phyloP scores from a whole-genome alignment of 2,113 vertebrate genomes.

The Daubentonia madagascariensis region DNA sequence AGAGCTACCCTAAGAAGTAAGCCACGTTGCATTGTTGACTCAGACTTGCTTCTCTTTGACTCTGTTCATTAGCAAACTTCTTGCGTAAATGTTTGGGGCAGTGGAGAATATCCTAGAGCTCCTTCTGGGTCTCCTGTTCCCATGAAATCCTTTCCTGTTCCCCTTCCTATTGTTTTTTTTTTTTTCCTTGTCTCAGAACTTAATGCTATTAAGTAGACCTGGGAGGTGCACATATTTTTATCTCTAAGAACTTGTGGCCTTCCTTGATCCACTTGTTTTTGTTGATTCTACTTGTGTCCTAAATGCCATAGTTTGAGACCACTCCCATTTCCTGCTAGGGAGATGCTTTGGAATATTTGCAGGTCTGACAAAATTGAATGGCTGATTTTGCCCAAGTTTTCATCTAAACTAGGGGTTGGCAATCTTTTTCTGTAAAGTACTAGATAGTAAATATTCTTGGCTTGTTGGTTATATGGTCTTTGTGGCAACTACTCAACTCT shows the following conservation, averaged over 20 bases:
- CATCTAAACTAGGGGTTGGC: background rate
- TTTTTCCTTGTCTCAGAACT: background rate
- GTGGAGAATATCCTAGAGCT: background rate
- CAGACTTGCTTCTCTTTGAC: background rate
- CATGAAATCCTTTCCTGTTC: no score
- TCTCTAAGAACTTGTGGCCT: background rate
- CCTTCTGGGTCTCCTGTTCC: background rate
- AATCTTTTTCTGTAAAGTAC: background rate
- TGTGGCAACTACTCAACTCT: background rate
- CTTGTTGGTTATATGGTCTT: background rate
- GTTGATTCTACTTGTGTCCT: background rate
- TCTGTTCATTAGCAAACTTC: background rate
- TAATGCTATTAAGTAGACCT: background rate
- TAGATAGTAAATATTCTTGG: background rate
- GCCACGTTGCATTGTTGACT: background rate
- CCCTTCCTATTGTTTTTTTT: background rate
- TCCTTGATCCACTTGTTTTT: background rate
- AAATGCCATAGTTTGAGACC: background rate
- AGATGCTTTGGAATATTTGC: background rate
- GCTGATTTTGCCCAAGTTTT: background rate
- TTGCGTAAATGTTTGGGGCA: background rate
- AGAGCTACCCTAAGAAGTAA: background rate
- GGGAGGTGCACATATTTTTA: background rate
- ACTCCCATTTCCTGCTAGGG: background rate
- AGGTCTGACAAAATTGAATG: background rate